Evolutionary conservation across 2,113 vertebrate genomes (phyloP).

Genomic region (Nycticebus coucang): DNA sequence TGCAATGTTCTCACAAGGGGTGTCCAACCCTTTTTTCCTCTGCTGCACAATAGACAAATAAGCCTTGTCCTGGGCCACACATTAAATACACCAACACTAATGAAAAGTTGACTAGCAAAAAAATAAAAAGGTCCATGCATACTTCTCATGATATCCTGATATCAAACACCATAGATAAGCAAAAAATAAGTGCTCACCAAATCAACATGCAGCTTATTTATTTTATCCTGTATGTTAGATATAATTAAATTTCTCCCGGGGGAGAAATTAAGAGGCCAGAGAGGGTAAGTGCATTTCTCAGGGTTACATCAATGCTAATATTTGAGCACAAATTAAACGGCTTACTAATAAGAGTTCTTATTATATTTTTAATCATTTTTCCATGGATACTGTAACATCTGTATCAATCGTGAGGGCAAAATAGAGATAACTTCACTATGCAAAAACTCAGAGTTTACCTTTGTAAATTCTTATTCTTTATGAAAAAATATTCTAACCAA

Average conservation of each 20-base stretch:
- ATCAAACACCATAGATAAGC: too few species aligned
- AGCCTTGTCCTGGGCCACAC: too few species aligned
- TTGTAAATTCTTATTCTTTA: not conserved
- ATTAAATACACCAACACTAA: too few species aligned
- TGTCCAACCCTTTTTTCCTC: too few species aligned
- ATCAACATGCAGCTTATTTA: too few species aligned
- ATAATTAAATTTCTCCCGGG: not conserved
- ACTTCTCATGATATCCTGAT: too few species aligned
- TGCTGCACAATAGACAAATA: too few species aligned
- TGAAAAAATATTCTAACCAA: not conserved
- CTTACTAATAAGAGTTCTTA: not conserved
- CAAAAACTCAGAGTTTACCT: not conserved
- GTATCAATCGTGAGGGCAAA: not conserved
- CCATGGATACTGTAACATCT: too few species aligned
- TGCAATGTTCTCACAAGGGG: not conserved
- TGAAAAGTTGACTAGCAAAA: too few species aligned
- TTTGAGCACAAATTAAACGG: not conserved
- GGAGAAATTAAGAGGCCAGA: not conserved
- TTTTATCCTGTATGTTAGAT: not conserved
- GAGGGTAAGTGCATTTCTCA: not conserved
- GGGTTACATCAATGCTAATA: not conserved
- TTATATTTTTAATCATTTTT: not conserved
- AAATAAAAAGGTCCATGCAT: too few species aligned
- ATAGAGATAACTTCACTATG: not conserved
- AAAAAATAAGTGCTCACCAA: too few species aligned